Evolutionary conservation across 2,113 vertebrate genomes (phyloP), one percentile per base, ranked within the genome.

Genomic region (Takifugu bimaculatus): DNA sequence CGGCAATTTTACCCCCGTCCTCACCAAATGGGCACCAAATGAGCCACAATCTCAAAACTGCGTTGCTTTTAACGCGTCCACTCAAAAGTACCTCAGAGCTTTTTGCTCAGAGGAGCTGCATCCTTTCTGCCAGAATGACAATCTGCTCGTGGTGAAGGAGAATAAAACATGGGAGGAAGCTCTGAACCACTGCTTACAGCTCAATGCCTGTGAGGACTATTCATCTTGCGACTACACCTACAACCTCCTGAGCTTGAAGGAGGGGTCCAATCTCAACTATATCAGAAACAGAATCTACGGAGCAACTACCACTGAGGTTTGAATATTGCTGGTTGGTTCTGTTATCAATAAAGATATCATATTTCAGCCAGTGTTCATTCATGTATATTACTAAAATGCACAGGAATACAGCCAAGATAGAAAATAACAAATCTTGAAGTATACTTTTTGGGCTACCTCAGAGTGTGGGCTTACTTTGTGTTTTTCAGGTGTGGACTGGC

Each of bases 121-220:
- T 0, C 50, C 25, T 28, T 0, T 48, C 13, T 86, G 84, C 13
- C 28, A 4, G 5, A 2, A 5, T 4, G 77, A 79, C 54, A 63
- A 67, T 27, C 48, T 81, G 68, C 13, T 71, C 60, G 1, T 86
- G 35, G 75, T 84, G 55, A 74, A 68, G 0, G 58, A 80, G 70
- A 80, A 52, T 7, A 82, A 73, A 77, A 79, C 68, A 1, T 86
- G 84, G 73, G 73, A 84, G 48, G 50, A 60, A 0, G 79, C 81
- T 1, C 15, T 77, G 35, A 35, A 2, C 1, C 45, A 79, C 77
- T 86, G 84, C 70, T 45, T 13, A 42, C 0, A 0, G 2, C 47
- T 84, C 13, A 2, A 2, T 13, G 7, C 26, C 3, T 53, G 54
- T 27, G 7, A 0, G 6, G 20, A 20, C 20, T 20, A 20, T 20